Percentiles rank a stretch among this genome's conserved stretches.
phyloP scores from a whole-genome alignment of 2,888 invertebrate genomes.

The Euphydryas editha region DNA sequence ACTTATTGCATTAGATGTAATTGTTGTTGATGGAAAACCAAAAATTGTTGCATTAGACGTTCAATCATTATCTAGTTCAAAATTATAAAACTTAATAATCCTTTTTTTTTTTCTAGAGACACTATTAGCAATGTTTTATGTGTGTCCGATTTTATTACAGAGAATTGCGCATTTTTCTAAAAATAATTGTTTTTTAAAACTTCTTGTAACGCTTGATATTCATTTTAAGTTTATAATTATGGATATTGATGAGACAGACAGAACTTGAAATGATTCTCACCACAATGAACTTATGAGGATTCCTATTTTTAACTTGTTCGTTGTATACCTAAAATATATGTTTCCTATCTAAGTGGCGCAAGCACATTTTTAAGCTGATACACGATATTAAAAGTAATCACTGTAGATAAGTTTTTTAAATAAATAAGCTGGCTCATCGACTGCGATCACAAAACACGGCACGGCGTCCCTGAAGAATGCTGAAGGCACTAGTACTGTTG shows the following conservation, averaged over 20 bases:
- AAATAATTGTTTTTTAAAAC: too few species aligned
- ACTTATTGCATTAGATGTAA: too few species aligned
- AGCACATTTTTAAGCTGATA: neutral
- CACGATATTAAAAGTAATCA: neutral
- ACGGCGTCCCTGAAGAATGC: neutral
- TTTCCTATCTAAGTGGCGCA: neutral
- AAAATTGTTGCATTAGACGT: too few species aligned
- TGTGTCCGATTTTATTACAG: too few species aligned
- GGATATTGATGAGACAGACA: neutral
- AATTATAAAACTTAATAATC: too few species aligned
- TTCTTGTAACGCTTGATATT: too few species aligned
- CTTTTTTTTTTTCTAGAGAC: too few species aligned
- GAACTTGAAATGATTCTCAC: neutral
- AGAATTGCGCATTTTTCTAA: too few species aligned
- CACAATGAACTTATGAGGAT: neutral
- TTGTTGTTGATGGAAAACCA: too few species aligned
- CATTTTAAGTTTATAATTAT: too few species aligned
- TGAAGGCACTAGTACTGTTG: neutral
- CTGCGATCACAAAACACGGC: neutral
- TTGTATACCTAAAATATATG: neutral
- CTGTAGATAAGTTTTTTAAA: neutral
- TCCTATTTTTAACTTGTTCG: neutral
- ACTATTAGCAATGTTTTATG: too few species aligned
- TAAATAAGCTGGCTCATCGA: neutral
- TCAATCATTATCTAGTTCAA: too few species aligned